These are phyloP conservation scores for Lampris megalopsis DNA, from an alignment of 2,113 vertebrate species.

Conservation along the genomic window DNA sequence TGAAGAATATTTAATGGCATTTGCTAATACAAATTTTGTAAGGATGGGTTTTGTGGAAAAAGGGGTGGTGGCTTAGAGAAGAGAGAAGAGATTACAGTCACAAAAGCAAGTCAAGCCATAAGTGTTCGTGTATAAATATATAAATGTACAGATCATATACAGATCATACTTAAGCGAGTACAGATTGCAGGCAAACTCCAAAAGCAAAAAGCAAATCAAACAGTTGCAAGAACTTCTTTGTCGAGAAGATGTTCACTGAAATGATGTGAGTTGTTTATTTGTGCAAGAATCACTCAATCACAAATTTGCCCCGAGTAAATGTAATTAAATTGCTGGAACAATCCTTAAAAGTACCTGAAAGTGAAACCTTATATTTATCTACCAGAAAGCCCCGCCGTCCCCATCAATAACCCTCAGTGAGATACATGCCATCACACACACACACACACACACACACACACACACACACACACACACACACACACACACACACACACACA, in stretches of 20 bases:
- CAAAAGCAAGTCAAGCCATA: neutral
- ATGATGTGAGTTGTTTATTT: constrained; percentile 14
- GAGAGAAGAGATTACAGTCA: neutral
- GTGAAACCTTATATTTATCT: neutral
- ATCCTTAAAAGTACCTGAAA: neutral
- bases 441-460: too few relatives aligned
- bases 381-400: neutral
- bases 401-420: neutral
- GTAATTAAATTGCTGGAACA: too few relatives aligned
- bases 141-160: too few relatives aligned
- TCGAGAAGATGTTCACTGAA: neutral
- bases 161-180: too few relatives aligned
- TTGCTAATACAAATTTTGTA: too few relatives aligned
- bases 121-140: neutral
- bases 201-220: neutral
- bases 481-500: too few relatives aligned
- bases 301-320: too few relatives aligned
- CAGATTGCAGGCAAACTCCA: too few relatives aligned
- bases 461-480: too few relatives aligned
- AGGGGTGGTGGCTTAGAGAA: neutral
- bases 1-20: too few relatives aligned
- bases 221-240: neutral
- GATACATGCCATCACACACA: too few relatives aligned
- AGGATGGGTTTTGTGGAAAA: neutral
- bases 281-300: constrained; percentile 21